phyloP scores from a whole-genome alignment of 2,113 vertebrate species.

The Microtus oregoni region DNA sequence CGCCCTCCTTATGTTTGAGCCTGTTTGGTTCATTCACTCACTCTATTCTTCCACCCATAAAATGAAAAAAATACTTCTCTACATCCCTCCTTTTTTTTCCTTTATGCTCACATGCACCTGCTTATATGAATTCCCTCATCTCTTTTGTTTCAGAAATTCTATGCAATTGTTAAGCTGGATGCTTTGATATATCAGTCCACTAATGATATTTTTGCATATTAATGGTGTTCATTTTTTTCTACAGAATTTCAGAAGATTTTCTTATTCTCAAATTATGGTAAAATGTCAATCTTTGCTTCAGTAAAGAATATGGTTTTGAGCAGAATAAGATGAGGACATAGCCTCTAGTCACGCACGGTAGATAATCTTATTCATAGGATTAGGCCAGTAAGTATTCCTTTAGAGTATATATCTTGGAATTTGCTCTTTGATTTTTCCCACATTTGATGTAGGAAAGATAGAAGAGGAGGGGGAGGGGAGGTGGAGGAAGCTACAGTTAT shows the following conservation, averaged over 20 bases:
- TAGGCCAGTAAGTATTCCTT: neutral
- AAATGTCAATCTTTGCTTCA: neutral
- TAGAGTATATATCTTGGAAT: neutral
- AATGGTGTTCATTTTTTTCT: neutral
- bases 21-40: neutral
- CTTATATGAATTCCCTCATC: neutral
- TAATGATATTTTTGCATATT: neutral
- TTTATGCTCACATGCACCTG: neutral
- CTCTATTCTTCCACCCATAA: neutral
- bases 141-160: neutral
- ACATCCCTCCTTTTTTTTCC: neutral
- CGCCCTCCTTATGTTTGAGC: neutral
- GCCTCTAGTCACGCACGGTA: neutral
- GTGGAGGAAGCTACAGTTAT: neutral
- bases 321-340: neutral
- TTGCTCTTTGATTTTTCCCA: neutral
- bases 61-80: neutral
- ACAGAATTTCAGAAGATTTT: neutral
- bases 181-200: neutral
- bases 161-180: neutral
- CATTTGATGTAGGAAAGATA: neutral
- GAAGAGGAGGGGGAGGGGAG: no score
- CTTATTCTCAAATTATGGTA: constrained; percentile 16
- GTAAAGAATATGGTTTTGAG: neutral
- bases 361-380: neutral